Conservation (phyloP, 2,797 vertebrate genomes). For the Aphelocoma californica region DNA sequence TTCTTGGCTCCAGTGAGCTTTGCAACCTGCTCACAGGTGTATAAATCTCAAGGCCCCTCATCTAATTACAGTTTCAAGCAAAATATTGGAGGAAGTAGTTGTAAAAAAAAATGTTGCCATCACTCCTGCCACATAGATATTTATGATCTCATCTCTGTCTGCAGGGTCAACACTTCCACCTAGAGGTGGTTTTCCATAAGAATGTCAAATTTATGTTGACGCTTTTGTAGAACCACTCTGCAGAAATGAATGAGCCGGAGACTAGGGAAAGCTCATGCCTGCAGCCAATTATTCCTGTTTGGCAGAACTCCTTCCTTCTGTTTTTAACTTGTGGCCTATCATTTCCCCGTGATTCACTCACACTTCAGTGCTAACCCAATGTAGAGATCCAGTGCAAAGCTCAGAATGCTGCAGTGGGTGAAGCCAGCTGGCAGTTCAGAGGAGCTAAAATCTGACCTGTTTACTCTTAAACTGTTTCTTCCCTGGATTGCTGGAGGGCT, state of each 20-base stretch:
- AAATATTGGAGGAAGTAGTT: slow-evolving; percentile 7
- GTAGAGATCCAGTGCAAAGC: background rate
- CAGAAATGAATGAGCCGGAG: background rate
- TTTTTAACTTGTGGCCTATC: background rate
- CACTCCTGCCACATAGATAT: slow-evolving; percentile 26
- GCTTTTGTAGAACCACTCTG: background rate
- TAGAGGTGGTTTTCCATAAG: slow-evolving; percentile 62
- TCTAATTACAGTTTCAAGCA: slow-evolving; percentile 34
- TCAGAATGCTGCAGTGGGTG: background rate
- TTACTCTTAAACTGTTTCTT: background rate
- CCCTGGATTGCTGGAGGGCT: background rate
- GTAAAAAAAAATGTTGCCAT: background rate
- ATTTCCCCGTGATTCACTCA: slow-evolving; percentile 5
- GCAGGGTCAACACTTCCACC: slow-evolving; percentile 68
- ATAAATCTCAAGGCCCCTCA: slow-evolving; percentile 42
- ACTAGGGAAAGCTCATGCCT: background rate
- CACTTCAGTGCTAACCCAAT: background rate
- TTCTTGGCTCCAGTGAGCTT: background rate
- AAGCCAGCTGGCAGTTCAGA: background rate
- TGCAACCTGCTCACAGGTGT: slow-evolving; percentile 15
- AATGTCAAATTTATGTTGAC: slow-evolving; percentile 22
- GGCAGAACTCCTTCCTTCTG: slow-evolving; percentile 5
- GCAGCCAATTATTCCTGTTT: slow-evolving; percentile 19
- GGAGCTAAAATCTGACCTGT: background rate
- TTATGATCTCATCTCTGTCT: slow-evolving; percentile 55